Evolutionary conservation across 2,113 vertebrate genomes (phyloP).

Genomic region (Tachycineta bicolor): DNA sequence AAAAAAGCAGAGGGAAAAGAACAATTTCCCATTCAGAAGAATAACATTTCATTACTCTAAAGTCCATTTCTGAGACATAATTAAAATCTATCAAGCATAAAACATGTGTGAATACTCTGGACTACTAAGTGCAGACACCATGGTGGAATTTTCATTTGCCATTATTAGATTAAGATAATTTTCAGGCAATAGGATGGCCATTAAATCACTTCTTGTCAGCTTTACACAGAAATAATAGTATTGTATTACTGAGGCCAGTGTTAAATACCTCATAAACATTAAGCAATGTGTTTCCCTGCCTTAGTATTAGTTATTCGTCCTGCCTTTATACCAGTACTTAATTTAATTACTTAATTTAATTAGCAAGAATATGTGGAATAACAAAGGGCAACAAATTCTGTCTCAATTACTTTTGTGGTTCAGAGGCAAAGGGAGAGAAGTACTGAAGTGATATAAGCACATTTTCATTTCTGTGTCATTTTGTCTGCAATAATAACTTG

Average conservation of each 20-base stretch:
- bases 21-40: background rate
- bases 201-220: background rate
- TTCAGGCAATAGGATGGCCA: background rate
- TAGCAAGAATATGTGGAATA: background rate
- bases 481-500: background rate
- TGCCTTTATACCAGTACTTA: background rate
- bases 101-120: background rate
- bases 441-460: background rate
- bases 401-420: background rate
- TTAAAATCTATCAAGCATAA: background rate
- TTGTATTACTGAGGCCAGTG: background rate
- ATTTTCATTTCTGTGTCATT: background rate
- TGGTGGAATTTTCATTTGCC: background rate
- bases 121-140: background rate
- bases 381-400: background rate
- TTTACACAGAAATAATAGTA: conserved; percentile 9
- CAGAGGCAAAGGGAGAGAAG: background rate
- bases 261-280: conserved; percentile 28
- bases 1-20: background rate
- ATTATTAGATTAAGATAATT: conserved; percentile 14
- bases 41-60: background rate
- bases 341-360: background rate
- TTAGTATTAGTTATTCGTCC: background rate
- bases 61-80: background rate
- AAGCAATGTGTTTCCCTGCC: background rate